Percentiles rank a stretch among this genome's conserved stretches.
Evolutionary conservation across 2,797 vertebrate genomes (phyloP).

Genomic region (Sebastes flavidus): DNA sequence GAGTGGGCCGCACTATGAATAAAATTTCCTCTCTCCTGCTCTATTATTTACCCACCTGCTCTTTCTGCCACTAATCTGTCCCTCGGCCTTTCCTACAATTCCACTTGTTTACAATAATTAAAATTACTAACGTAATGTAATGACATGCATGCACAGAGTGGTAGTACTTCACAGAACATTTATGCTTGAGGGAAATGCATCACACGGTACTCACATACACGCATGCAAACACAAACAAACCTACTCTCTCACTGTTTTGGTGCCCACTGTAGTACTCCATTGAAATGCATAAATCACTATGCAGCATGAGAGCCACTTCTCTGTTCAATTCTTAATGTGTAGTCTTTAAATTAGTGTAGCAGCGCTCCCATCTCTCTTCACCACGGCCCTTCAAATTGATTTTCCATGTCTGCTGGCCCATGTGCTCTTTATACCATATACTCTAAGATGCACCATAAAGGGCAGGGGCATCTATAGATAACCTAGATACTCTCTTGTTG

Average conservation of each 20-base stretch:
- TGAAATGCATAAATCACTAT: constrained; percentile 44
- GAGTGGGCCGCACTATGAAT: neutral
- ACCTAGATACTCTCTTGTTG: constrained; percentile 26
- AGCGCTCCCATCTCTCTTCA: constrained; percentile 25
- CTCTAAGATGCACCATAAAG: constrained; percentile 24
- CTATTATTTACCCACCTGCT: constrained; percentile 17
- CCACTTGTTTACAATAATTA: constrained; percentile 38
- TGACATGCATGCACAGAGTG: constrained; percentile 37
- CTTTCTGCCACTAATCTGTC: constrained; percentile 7
- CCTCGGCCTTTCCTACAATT: neutral
- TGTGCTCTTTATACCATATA: constrained; percentile 34
- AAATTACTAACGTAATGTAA: constrained; percentile 45
- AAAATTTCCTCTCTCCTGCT: neutral
- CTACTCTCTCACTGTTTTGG: neutral
- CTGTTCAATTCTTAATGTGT: constrained; percentile 67
- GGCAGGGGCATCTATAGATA: constrained; percentile 8
- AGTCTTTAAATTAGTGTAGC: constrained; percentile 54
- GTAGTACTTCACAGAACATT: constrained; percentile 30
- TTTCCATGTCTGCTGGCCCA: constrained; percentile 63
- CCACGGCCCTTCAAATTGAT: constrained; percentile 58
- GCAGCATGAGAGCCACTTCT: constrained; percentile 44
- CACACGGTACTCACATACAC: constrained; percentile 1
- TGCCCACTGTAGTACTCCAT: constrained; percentile 15
- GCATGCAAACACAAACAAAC: neutral
- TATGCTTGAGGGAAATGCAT: constrained; percentile 22